Percentiles rank a stretch among this genome's conserved stretches.
Conservation (phyloP, 2,888 invertebrate genomes). For the Tetragnatha montana region DNA sequence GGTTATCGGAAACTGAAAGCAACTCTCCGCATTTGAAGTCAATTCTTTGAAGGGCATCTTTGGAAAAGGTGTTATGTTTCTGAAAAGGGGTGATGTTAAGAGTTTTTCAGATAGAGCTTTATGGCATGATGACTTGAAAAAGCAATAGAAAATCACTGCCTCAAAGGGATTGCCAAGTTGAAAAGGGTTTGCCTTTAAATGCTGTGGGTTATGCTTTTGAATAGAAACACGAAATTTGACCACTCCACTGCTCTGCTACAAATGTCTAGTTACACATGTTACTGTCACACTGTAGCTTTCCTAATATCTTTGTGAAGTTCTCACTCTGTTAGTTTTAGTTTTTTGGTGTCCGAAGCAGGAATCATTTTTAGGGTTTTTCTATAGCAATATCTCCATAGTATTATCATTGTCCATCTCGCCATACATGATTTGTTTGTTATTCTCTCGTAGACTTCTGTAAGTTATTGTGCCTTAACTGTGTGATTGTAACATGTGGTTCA, state of each 20-base stretch:
- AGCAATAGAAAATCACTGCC: conserved; percentile 15
- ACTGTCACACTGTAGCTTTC: conserved; percentile 69
- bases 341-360: background rate
- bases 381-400: conserved; percentile 29
- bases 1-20: conserved; percentile 13
- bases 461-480: conserved; percentile 71
- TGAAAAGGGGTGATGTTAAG: background rate
- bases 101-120: background rate
- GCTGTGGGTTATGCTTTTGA: conserved; percentile 23
- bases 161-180: background rate
- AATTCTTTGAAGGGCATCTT: no score
- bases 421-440: conserved; percentile 28
- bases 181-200: conserved; percentile 16
- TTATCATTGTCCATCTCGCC: conserved; percentile 13
- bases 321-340: conserved; percentile 18
- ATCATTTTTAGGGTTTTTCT: conserved; percentile 14
- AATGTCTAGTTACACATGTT: conserved; percentile 64
- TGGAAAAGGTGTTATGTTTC: background rate
- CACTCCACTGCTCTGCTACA: conserved; percentile 20
- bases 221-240: background rate
- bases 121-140: background rate
- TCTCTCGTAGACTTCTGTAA: conserved; percentile 56
- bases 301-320: conserved; percentile 34
- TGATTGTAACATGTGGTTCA: conserved; percentile 70
- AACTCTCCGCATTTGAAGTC: conserved; percentile 19